phyloP scores from a whole-genome alignment of 2,797 vertebrate genomes.

The Limnodromus scolopaceus region DNA sequence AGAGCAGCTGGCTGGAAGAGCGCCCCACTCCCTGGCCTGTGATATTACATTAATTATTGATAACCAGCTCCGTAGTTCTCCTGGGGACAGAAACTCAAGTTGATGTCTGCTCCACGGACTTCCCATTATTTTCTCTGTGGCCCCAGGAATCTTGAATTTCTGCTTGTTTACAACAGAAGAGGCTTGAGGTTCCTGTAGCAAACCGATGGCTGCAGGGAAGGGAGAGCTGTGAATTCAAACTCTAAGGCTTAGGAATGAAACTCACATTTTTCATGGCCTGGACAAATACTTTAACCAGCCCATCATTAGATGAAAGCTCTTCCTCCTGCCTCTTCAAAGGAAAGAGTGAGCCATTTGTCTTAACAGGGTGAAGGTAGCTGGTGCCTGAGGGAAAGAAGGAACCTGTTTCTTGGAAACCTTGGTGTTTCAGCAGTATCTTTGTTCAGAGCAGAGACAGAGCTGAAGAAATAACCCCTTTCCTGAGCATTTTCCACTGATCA shows the following conservation, averaged over 20 bases:
- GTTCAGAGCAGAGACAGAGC: not conserved
- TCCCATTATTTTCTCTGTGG: not conserved
- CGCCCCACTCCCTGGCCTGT: not conserved
- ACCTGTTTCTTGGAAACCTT: not conserved
- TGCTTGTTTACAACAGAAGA: not conserved
- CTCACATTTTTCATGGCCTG: not conserved
- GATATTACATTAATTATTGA: not conserved
- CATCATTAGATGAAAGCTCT: not conserved
- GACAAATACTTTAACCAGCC: not conserved
- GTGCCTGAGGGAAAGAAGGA: not conserved
- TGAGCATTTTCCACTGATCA: not conserved
- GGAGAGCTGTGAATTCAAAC: not conserved
- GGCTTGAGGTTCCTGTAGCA: not conserved
- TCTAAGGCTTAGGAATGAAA: not conserved
- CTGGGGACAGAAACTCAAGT: not conserved
- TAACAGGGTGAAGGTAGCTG: not conserved
- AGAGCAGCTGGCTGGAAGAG: not conserved
- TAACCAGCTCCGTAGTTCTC: not conserved
- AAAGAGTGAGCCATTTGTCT: not conserved
- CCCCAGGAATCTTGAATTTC: not conserved
- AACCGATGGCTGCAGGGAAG: not conserved
- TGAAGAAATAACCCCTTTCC: not conserved
- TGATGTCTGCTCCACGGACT: not conserved
- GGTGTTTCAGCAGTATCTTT: not conserved
- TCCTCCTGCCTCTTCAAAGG: not conserved